Percentiles rank a stretch among this genome's conserved stretches.
Conservation (phyloP, 2,797 vertebrate species). For the Mus minutoides region DNA sequence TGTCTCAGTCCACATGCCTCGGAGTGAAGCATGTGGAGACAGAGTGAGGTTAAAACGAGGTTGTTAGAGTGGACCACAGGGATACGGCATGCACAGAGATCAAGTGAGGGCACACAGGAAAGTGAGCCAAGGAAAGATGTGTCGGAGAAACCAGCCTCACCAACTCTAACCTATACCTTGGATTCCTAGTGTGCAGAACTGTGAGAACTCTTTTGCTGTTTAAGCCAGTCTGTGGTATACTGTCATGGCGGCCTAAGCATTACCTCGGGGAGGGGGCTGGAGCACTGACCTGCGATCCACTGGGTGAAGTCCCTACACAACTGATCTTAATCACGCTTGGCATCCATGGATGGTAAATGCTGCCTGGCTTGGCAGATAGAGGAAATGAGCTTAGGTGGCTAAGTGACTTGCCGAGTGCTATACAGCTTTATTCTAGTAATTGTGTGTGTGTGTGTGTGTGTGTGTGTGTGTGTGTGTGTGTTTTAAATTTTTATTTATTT, state of each 20-base stretch:
- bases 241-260: background rate
- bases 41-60: background rate
- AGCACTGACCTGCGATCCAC: background rate
- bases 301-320: background rate
- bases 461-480: too few relatives aligned
- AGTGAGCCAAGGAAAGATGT: background rate
- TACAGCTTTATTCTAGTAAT: background rate
- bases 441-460: background rate
- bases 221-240: background rate
- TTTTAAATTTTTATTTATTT: background rate
- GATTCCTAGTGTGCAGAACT: background rate
- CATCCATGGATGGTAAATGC: fast-evolving
- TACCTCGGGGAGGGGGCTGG: fast-evolving
- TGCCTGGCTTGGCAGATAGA: background rate
- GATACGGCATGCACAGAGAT: background rate
- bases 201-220: background rate
- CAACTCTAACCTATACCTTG: background rate
- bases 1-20: background rate
- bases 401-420: background rate
- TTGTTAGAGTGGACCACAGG: background rate
- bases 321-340: background rate
- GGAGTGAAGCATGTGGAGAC: background rate
- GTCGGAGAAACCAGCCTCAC: background rate
- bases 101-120: background rate
- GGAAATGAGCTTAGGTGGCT: background rate